phyloP scores from a whole-genome alignment of 2,797 vertebrate species.

The Brachymystax lenok region DNA sequence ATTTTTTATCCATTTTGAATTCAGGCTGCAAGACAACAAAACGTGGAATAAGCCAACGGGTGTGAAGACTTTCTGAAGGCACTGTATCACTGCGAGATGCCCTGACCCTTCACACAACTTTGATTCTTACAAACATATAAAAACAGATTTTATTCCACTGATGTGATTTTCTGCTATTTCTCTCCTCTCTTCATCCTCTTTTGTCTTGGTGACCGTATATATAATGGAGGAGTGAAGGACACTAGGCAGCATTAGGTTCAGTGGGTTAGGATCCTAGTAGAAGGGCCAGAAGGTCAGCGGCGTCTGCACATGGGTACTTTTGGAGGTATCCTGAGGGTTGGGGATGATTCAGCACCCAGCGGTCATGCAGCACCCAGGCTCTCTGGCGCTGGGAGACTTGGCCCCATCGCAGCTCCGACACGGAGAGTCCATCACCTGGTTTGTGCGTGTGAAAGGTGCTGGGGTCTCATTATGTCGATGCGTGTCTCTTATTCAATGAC shows the following conservation, averaged over 20 bases:
- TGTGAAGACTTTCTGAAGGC: no score
- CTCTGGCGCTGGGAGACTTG: not conserved
- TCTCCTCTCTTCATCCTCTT: slow-evolving; percentile 52
- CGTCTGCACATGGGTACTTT: slow-evolving; percentile 46
- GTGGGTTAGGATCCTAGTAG: slow-evolving; percentile 26
- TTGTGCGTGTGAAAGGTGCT: not conserved
- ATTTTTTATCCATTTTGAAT: no score
- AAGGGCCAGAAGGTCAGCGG: slow-evolving; percentile 56
- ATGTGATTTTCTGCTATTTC: slow-evolving; percentile 56
- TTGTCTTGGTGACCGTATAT: slow-evolving; percentile 57
- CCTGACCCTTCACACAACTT: slow-evolving; percentile 45
- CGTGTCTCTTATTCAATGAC: not conserved
- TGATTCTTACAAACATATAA: slow-evolving; percentile 49
- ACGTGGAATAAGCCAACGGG: no score
- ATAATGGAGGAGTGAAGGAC: slow-evolving; percentile 56
- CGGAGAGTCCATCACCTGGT: not conserved
- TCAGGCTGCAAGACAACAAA: no score
- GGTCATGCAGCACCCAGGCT: slow-evolving; percentile 6
- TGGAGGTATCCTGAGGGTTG: slow-evolving; percentile 18
- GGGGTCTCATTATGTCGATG: not conserved
- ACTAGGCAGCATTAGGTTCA: slow-evolving; percentile 44
- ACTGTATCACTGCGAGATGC: no score
- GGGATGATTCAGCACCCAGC: slow-evolving; percentile 1
- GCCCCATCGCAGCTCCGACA: not conserved
- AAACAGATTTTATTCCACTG: slow-evolving; percentile 63